Evolutionary conservation across 2,113 vertebrate species (phyloP), one percentile per base, ranked within the genome.

Genomic region (Glaucomys volans): DNA sequence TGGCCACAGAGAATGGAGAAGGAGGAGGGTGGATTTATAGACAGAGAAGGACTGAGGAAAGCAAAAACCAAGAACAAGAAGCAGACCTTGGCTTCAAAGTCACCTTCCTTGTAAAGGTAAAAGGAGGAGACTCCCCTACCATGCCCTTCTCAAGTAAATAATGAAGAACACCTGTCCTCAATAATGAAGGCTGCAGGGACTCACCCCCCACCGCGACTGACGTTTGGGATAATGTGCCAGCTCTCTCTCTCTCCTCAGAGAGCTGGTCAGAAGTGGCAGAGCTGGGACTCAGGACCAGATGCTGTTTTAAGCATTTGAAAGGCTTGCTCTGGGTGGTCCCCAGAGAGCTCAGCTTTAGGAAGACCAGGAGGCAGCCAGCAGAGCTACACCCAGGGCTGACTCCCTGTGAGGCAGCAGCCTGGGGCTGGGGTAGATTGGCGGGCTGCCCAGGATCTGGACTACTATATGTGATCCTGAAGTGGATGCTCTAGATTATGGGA

Each of bases 371-470:
- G 14, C 4, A 30, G n/a, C 44, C 20, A 11, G 26, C 6, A 5
- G 17, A 75, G 26, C 16, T 6, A 32, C 1, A 2, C 7, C 9
- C 44, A 8, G 62, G 18, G 35, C 67, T 50, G 22, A 59, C 22
- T 1, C 3, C 1, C 12, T 2, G 1, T 75, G 57, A 59, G 37
- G 24, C 76, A 40, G 71, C 1, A 2, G 5, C 57, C 80, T 14
- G 32, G 32, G 24, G 4, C 30, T 22, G 0, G 6, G 8, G 8
- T 22, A 9, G 26, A 30, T 0, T 16, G 76, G 7, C 16, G 37
- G 37, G 52, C 66, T 72, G 14, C 7, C 44, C 14, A 24, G 40
- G 37, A 32, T 20, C n/a, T 26, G 72, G 26, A 37, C 54, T 30
- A 13, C n/a, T 54, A 77, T 8, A 14, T 11, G 18, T 35, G 14